Percentiles rank a stretch among this genome's conserved stretches.
These are phyloP conservation scores for Tetranychus truncatus DNA, from an alignment of 2,888 invertebrate species.

Conservation along the genomic window DNA sequence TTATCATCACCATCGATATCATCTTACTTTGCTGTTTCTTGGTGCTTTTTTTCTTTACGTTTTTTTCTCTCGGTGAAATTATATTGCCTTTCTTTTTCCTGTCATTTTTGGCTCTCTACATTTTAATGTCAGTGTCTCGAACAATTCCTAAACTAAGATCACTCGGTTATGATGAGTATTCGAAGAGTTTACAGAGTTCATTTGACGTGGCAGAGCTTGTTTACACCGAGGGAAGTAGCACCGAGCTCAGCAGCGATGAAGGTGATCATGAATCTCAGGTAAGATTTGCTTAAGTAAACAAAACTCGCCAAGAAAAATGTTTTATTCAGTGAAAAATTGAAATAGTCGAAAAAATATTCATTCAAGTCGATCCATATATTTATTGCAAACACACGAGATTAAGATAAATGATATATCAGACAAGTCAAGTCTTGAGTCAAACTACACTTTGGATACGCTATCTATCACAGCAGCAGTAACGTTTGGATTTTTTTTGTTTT, in stretches of 20 bases:
- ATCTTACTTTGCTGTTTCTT: too few species aligned
- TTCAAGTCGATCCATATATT: background rate
- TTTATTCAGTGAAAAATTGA: background rate
- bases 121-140: background rate
- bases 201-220: background rate
- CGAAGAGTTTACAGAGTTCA: slow-evolving; percentile 6
- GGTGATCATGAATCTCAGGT: background rate
- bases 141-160: background rate
- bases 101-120: background rate
- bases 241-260: background rate
- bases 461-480: background rate
- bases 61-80: too few species aligned
- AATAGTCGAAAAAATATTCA: background rate
- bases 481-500: background rate
- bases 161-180: slow-evolving; percentile 15
- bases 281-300: background rate
- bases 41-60: too few species aligned
- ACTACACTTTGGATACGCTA: too few species aligned
- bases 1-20: too few species aligned
- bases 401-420: too few species aligned
- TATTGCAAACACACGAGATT: too few species aligned
- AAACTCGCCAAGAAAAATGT: background rate
- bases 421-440: too few species aligned
- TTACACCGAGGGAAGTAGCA: background rate
- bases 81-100: too few species aligned